phyloP scores from a whole-genome alignment of 1,140 invertebrate genomes.

The Battus philenor region DNA sequence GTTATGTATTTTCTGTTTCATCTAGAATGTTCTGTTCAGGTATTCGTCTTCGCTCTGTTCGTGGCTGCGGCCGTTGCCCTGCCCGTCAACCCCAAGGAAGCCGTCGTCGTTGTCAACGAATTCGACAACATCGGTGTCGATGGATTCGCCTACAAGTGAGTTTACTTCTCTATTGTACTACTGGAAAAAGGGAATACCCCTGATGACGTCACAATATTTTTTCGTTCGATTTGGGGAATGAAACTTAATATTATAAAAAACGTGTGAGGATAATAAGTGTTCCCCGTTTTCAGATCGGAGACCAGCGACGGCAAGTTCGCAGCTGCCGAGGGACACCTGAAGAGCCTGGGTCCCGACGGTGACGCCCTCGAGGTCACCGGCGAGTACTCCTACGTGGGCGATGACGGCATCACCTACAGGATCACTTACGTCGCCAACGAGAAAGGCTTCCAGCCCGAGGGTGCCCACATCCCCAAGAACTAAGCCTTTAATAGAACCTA shows the following conservation, averaged over 20 bases:
- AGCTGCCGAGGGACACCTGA: slow-evolving; percentile 74
- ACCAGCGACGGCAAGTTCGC: slow-evolving; percentile 77
- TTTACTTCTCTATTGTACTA: no score
- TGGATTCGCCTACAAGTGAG: slow-evolving; percentile 56
- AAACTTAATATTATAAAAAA: no score
- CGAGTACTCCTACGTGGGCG: slow-evolving; percentile 75
- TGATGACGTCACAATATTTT: no score
- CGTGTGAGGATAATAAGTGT: no score
- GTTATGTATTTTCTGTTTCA: no score
- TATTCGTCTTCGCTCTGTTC: slow-evolving; percentile 52
- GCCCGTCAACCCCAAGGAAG: slow-evolving; percentile 36
- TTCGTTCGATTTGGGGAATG: no score
- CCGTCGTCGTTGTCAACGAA: slow-evolving; percentile 26
- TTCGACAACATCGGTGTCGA: slow-evolving; percentile 50
- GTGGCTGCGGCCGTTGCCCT: slow-evolving; percentile 54
- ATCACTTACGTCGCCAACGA: slow-evolving; percentile 77
- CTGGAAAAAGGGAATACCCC: no score
- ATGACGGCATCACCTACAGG: slow-evolving; percentile 81
- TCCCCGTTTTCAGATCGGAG: slow-evolving; percentile 59
- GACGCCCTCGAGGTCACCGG: slow-evolving; percentile 78
- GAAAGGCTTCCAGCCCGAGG: slow-evolving; percentile 77
- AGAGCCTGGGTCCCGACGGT: slow-evolving; percentile 78
- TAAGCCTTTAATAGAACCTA: no score
- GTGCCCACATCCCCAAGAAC: slow-evolving; percentile 77
- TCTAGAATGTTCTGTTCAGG: no score